phyloP scores from a whole-genome alignment of 2,888 invertebrate genomes.

The Branchellion lobata region DNA sequence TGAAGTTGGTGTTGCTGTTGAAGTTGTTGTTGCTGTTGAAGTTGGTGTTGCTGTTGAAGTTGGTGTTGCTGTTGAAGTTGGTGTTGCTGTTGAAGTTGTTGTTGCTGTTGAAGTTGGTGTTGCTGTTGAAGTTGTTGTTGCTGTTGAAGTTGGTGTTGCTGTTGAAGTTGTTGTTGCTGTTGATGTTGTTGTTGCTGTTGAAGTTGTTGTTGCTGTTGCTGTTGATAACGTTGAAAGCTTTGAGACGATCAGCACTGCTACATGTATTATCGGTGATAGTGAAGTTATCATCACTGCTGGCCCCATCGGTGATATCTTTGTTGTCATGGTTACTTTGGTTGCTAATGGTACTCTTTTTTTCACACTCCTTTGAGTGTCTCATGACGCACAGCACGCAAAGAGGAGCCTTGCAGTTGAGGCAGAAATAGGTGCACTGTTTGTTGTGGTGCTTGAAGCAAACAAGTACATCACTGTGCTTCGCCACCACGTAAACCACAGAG shows the following conservation, averaged over 20 bases:
- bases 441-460: conserved; percentile 45
- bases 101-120: not conserved
- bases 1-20: not conserved
- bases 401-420: conserved; percentile 47
- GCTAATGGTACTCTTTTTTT: not conserved
- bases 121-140: not conserved
- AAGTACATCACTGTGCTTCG: conserved; percentile 44
- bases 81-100: not conserved
- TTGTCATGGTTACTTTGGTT: not conserved
- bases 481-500: conserved; percentile 48
- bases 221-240: no score
- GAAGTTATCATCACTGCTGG: not conserved
- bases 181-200: not conserved
- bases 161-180: not conserved
- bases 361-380: conserved; percentile 20
- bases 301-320: not conserved
- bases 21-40: not conserved
- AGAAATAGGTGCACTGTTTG: conserved; percentile 47
- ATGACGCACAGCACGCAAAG: conserved; percentile 49
- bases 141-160: not conserved
- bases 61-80: not conserved
- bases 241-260: no score
- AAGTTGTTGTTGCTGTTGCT: not conserved
- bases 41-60: not conserved
- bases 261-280: not conserved